These are phyloP conservation scores for Leucania comma DNA, from an alignment of 2,888 invertebrate species.

Conservation along the genomic window DNA sequence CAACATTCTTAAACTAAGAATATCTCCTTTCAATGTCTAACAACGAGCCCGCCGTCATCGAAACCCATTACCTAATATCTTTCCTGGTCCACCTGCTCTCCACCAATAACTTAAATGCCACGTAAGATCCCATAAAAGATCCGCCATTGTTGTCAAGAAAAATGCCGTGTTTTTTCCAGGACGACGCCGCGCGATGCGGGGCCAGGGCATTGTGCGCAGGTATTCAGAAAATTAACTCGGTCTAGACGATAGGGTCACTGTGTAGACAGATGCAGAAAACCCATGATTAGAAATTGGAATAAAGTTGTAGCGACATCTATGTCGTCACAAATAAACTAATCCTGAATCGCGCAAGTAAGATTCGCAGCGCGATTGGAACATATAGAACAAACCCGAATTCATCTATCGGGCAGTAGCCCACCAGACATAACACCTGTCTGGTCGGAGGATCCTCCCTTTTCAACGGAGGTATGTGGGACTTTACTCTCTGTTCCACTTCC, in stretches of 20 bases:
- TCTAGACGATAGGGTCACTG: slow-evolving; percentile 73
- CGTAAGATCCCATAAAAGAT: slow-evolving; percentile 60
- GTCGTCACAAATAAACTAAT: too few relatives aligned
- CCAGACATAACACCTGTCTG: too few relatives aligned
- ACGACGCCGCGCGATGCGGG: slow-evolving; percentile 47
- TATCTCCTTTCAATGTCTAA: slow-evolving; percentile 34
- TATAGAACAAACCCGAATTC: too few relatives aligned
- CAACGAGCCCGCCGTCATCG: slow-evolving; percentile 10
- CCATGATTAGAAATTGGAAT: neutral
- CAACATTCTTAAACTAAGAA: slow-evolving; percentile 30
- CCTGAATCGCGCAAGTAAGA: too few relatives aligned
- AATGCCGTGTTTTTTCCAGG: slow-evolving; percentile 73
- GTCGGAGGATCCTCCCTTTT: too few relatives aligned
- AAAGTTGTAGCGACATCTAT: too few relatives aligned
- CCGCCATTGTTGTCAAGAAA: slow-evolving; percentile 73
- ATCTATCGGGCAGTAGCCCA: too few relatives aligned
- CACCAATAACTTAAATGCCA: slow-evolving; percentile 73
- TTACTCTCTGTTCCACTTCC: too few relatives aligned
- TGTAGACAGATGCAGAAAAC: neutral
- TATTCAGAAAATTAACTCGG: slow-evolving; percentile 82
- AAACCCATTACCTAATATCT: slow-evolving; percentile 63
- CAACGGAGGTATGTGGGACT: too few relatives aligned
- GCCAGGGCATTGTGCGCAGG: slow-evolving; percentile 78
- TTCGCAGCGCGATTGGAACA: too few relatives aligned
- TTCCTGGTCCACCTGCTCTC: slow-evolving; percentile 63